Evolutionary conservation across 30 jellyfish, hydroid and myxozoan genomes (phyloP).

Genomic region (Hydractinia symbiolongicarpus): DNA sequence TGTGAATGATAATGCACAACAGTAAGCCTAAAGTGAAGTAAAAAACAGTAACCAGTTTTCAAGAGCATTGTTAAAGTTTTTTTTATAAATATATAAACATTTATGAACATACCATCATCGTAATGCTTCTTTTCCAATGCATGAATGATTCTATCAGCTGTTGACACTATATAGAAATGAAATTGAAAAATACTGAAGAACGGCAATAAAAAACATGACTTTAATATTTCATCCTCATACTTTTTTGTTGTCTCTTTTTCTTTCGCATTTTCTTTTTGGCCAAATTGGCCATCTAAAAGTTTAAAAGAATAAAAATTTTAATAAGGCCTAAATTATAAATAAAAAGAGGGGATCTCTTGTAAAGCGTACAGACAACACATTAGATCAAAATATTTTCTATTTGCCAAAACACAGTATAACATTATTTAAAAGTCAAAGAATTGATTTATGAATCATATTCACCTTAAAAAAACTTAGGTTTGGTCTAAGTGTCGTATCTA

Average conservation of each 20-base stretch:
- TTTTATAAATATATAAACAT: not conserved
- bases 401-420: too few species aligned
- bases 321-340: too few species aligned
- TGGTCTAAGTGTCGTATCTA: too few species aligned
- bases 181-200: not conserved
- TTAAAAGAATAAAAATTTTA: too few species aligned
- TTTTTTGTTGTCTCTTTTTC: not conserved
- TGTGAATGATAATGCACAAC: slow-evolving; percentile 66
- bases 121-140: slow-evolving; percentile 65
- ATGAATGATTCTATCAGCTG: slow-evolving; percentile 59
- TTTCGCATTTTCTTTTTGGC: slow-evolving; percentile 5
- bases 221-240: not conserved
- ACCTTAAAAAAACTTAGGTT: too few species aligned
- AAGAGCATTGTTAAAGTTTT: too few species aligned
- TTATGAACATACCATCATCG: slow-evolving; percentile 67
- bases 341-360: too few species aligned
- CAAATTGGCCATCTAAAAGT: not conserved
- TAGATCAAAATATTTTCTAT: too few species aligned
- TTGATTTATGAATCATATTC: too few species aligned
- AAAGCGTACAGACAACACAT: too few species aligned
- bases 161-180: slow-evolving; percentile 28
- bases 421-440: too few species aligned
- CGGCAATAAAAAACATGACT: too few species aligned
- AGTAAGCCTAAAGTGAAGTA: slow-evolving; percentile 43
- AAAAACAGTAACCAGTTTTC: not conserved